These are phyloP conservation scores for Gastracanthus pulcherrimus DNA, from an alignment of 2,888 invertebrate genomes.

Conservation along the genomic window DNA sequence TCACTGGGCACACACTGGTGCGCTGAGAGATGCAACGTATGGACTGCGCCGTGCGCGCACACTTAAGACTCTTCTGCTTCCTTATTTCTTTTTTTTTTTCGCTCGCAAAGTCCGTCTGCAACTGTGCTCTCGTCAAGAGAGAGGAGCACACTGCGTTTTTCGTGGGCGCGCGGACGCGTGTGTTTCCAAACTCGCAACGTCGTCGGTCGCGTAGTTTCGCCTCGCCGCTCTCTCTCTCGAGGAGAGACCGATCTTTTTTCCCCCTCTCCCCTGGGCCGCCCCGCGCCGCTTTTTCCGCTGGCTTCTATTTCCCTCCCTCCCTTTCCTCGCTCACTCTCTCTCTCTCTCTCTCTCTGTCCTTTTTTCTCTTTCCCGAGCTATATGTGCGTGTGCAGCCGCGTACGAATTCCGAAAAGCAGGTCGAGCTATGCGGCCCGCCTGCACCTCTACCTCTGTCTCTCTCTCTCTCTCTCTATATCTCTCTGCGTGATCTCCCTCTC, in stretches of 20 bases:
- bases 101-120: background rate
- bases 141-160: constrained; percentile 58
- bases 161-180: constrained; percentile 58
- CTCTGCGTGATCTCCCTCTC: background rate
- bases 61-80: too few relatives aligned
- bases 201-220: constrained; percentile 57
- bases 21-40: too few relatives aligned
- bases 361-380: too few relatives aligned
- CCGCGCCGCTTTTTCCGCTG: constrained; percentile 44
- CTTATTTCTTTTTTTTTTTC: too few relatives aligned
- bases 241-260: background rate
- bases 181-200: constrained; percentile 59
- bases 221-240: constrained; percentile 23
- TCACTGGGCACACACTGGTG: too few relatives aligned
- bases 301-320: constrained; percentile 42
- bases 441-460: background rate
- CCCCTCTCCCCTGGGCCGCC: background rate
- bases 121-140: constrained; percentile 10
- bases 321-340: background rate
- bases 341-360: constrained; percentile 4
- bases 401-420: constrained; percentile 56
- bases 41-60: too few relatives aligned
- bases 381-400: constrained; percentile 2
- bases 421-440: constrained; percentile 30
- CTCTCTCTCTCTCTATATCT: background rate